Conservation (phyloP, 2,113 vertebrate species). For the Macquaria ambigua region DNA sequence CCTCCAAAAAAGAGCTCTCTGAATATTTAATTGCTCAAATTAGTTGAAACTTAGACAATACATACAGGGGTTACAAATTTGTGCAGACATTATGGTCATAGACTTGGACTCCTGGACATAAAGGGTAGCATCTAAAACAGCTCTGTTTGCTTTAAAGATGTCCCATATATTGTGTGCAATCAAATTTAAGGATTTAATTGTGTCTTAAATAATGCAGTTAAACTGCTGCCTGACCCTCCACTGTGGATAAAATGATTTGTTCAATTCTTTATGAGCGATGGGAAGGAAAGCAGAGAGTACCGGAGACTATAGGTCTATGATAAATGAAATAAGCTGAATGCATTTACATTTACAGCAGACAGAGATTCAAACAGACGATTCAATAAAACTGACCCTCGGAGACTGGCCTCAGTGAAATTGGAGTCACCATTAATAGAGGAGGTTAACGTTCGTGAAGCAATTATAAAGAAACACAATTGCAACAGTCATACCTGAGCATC, state of each 20-base stretch:
- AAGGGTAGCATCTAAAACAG: conserved; percentile 4
- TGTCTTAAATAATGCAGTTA: conserved; percentile 58
- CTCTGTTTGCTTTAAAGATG: conserved; percentile 17
- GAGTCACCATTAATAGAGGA: conserved; percentile 50
- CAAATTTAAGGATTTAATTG: conserved; percentile 48
- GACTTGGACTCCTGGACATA: not conserved
- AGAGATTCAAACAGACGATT: conserved; percentile 58
- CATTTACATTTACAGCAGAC: conserved; percentile 69
- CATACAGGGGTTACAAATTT: not conserved
- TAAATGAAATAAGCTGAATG: conserved; percentile 67
- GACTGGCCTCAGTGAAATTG: conserved; percentile 44
- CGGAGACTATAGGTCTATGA: conserved; percentile 47
- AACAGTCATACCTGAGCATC: conserved; percentile 38
- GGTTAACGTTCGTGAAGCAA: conserved; percentile 60
- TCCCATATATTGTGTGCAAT: conserved; percentile 30
- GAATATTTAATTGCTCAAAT: conserved; percentile 30
- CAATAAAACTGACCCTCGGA: conserved; percentile 61
- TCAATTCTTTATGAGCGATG: conserved; percentile 68
- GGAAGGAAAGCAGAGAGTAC: conserved; percentile 31
- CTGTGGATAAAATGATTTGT: conserved; percentile 60
- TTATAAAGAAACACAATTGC: conserved; percentile 62
- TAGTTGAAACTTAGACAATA: not conserved
- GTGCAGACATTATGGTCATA: conserved; percentile 12
- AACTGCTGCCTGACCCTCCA: conserved; percentile 36
- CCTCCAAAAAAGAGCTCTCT: conserved; percentile 9